A percentile compares a stretch with the other conserved stretches of the same genome.
Conservation (phyloP, 2,113 vertebrate species). For the Gallinago media region DNA sequence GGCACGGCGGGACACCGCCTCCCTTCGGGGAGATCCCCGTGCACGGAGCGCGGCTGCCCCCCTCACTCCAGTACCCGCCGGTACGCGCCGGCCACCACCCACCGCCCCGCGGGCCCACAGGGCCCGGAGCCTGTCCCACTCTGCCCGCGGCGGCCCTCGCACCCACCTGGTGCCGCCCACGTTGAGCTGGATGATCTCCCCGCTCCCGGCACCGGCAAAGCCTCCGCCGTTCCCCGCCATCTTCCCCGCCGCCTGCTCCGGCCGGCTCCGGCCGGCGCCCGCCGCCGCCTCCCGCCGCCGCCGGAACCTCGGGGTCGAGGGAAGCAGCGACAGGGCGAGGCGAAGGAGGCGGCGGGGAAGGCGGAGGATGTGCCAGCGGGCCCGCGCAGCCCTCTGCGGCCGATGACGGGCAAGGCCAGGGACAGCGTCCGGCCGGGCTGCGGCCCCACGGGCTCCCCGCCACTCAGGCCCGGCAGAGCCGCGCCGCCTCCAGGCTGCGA, state of each 20-base stretch:
- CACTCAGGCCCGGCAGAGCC: neutral
- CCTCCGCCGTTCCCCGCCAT: conserved; percentile 86
- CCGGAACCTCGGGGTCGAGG: neutral
- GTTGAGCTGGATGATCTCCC: conserved; percentile 94
- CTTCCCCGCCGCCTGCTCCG: conserved; percentile 51
- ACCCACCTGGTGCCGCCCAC: conserved; percentile 92
- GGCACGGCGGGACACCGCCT: neutral
- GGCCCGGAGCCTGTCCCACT: neutral
- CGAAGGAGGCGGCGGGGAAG: neutral
- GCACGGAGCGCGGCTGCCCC: neutral
- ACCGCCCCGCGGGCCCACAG: neutral
- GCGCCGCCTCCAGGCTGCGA: neutral
- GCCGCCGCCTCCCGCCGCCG: neutral
- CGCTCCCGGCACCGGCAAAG: conserved; percentile 80
- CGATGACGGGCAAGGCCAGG: neutral
- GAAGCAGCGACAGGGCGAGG: neutral
- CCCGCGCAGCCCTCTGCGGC: neutral
- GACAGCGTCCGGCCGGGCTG: neutral
- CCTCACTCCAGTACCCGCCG: neutral
- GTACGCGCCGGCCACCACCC: neutral
- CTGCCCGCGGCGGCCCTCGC: neutral
- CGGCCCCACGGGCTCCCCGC: neutral
- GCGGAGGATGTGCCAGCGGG: neutral
- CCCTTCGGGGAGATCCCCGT: too few species aligned
- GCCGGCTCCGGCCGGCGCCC: neutral